Percentiles rank a stretch among this genome's conserved stretches.
phyloP scores from a whole-genome alignment of 2,113 vertebrate genomes.

The Lagopus muta region DNA sequence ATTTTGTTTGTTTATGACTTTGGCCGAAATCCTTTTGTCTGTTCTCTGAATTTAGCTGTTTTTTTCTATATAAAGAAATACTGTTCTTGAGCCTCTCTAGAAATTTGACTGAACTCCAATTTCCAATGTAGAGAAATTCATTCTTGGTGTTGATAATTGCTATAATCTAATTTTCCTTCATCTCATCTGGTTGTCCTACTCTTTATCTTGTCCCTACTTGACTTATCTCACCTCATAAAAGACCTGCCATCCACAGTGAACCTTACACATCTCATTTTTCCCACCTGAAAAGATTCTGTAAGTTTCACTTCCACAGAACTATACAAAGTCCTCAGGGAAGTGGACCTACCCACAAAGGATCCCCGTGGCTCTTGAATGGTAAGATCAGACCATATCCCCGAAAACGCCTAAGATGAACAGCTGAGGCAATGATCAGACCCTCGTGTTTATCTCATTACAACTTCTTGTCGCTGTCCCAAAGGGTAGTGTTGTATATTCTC shows the following conservation, averaged over 20 bases:
- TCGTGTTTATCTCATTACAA: background rate
- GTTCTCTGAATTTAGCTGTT: background rate
- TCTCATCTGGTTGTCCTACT: background rate
- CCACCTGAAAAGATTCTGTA: background rate
- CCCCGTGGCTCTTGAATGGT: background rate
- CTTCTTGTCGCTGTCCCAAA: background rate
- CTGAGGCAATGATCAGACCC: background rate
- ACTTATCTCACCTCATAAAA: background rate
- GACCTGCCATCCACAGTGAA: background rate
- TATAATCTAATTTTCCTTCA: background rate
- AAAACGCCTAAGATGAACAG: background rate
- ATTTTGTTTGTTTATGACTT: background rate
- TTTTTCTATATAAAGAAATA: background rate
- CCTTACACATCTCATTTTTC: background rate
- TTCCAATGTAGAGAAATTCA: background rate
- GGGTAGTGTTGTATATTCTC: background rate
- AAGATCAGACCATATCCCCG: background rate
- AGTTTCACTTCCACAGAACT: accelerated
- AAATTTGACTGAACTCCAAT: background rate
- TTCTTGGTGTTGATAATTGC: background rate
- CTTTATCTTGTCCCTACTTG: background rate
- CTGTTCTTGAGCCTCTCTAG: background rate
- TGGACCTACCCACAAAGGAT: background rate
- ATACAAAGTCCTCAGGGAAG: background rate
- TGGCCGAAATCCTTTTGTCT: background rate